Percentiles rank a stretch among this genome's conserved stretches.
Conservation (phyloP, 1,140 invertebrate genomes). For the Mylabris phalerata region DNA sequence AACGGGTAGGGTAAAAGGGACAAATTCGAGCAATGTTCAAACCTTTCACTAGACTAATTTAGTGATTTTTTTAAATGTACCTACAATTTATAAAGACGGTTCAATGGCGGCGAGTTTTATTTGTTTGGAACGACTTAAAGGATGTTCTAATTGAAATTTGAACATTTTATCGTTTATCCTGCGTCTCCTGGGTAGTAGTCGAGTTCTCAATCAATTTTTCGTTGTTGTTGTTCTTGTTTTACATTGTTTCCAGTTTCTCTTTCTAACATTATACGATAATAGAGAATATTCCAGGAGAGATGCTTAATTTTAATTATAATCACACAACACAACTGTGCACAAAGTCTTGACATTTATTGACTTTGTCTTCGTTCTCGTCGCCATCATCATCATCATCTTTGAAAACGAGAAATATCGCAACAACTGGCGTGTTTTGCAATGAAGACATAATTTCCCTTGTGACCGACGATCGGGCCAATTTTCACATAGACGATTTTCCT, state of each 20-base stretch:
- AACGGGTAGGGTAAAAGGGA: conserved; percentile 27
- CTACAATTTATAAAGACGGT: too few relatives aligned
- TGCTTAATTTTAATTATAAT: conserved; percentile 37
- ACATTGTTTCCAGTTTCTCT: conserved; percentile 1
- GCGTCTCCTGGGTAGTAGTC: conserved; percentile 31
- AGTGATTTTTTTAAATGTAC: not conserved
- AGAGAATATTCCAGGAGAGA: conserved; percentile 16
- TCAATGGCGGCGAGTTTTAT: not conserved
- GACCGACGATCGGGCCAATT: conserved; percentile 10
- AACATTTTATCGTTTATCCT: conserved; percentile 33
- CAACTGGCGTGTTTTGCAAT: too few relatives aligned
- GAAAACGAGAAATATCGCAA: too few relatives aligned
- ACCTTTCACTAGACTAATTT: not conserved
- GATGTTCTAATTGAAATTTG: too few relatives aligned
- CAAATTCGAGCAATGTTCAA: conserved; percentile 7
- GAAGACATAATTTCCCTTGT: conserved; percentile 24
- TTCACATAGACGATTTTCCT: not conserved
- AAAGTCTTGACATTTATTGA: conserved; percentile 31
- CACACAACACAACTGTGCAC: conserved; percentile 22
- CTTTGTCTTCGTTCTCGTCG: conserved; percentile 25
- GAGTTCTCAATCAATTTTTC: conserved; percentile 34
- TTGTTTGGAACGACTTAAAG: not conserved
- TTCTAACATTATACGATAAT: conserved; percentile 7
- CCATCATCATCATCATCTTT: not conserved
- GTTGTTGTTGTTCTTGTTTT: conserved; percentile 13